phyloP scores from a whole-genome alignment of 2,888 invertebrate species.

The Clepsis dumicolana region DNA sequence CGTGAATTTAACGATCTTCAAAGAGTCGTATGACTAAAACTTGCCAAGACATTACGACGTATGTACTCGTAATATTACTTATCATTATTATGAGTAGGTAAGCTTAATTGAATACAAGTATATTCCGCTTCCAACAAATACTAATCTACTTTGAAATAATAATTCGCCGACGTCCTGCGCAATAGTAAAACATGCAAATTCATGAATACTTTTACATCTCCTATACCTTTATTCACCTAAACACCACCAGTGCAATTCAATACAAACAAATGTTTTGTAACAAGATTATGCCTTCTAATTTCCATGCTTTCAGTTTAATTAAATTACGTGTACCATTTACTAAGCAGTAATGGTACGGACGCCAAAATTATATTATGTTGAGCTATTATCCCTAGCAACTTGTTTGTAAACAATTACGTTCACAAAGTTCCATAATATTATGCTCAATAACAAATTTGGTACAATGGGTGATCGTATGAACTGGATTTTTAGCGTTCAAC shows the following conservation, averaged over 20 bases:
- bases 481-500: background rate
- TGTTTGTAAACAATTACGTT: no score
- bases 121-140: background rate
- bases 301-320: no score
- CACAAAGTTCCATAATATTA: no score
- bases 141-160: constrained; percentile 10
- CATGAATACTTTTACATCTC: background rate
- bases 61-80: background rate
- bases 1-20: constrained; percentile 46
- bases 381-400: no score
- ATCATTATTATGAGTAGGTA: no score
- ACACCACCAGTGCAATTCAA: background rate
- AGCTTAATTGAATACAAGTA: constrained; percentile 49
- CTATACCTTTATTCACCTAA: background rate
- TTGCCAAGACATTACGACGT: constrained; percentile 12
- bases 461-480: no score
- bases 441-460: no score
- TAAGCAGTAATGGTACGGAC: no score
- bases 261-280: no score
- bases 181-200: background rate
- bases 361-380: no score
- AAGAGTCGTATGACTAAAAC: constrained; percentile 37
- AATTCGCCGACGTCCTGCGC: constrained; percentile 2
- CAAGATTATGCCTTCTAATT: no score
- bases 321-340: no score